These are phyloP conservation scores for Pogonomyrmex californicus DNA, from an alignment of 1,140 invertebrate genomes.

Conservation along the genomic window DNA sequence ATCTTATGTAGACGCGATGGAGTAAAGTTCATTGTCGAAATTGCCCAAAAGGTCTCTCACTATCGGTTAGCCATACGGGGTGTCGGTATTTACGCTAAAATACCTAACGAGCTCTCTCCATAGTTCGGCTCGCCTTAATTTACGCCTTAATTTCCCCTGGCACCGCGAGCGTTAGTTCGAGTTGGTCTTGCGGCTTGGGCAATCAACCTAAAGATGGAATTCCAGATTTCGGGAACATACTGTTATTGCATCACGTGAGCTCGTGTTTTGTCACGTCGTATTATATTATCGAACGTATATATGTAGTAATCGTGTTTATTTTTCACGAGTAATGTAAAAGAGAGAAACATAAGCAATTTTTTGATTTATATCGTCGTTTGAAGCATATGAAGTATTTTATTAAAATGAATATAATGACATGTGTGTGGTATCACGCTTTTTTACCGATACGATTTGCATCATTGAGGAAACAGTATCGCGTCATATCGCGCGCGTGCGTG, in stretches of 20 bases:
- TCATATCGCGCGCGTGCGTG: not conserved
- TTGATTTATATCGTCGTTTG: not conserved
- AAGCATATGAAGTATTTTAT: not conserved
- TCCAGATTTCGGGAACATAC: not conserved
- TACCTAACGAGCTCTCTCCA: constrained; percentile 40
- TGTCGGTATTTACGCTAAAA: constrained; percentile 44
- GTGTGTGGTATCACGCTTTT: not conserved
- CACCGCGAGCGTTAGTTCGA: constrained; percentile 26
- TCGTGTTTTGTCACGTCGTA: not conserved
- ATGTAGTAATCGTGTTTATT: not conserved
- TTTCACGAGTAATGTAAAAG: not conserved
- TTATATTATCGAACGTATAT: not conserved
- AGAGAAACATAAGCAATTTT: not conserved
- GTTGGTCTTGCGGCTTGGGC: constrained; percentile 25
- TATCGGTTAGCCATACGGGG: not conserved
- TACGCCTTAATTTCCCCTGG: constrained; percentile 58
- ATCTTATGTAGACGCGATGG: not conserved
- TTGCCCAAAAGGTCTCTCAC: constrained; percentile 41
- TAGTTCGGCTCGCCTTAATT: constrained; percentile 48
- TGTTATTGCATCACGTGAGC: constrained; percentile 9
- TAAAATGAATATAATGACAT: not conserved
- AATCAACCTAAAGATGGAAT: constrained; percentile 46
- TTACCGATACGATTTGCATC: not conserved
- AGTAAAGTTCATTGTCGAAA: constrained; percentile 38
- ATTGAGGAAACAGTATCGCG: not conserved